Base-by-base conservation (phyloP, 37 sponge, comb jelly and placozoan genomes). In the Spongilla lacustris region DNA sequence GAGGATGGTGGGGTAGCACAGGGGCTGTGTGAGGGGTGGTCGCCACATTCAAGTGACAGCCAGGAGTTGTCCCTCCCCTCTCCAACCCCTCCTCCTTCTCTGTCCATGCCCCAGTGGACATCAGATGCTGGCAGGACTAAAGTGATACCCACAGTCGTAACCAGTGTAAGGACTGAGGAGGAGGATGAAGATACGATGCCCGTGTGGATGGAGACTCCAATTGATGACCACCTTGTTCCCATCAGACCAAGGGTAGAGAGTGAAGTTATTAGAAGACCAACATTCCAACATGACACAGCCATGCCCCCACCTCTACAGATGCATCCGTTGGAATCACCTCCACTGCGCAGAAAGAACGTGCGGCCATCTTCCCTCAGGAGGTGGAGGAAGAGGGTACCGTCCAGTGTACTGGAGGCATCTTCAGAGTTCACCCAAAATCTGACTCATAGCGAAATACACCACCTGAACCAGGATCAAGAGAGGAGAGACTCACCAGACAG, bases 401-500 rank as follows among this genome's bases (percentile, higher is more conserved):
- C 28, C 69, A 8, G 21, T 81, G 0, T 73, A 17, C 69, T 81
- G 9, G 87, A 86, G 19, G 74, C 77, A 35, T 81, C 91, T 12
- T 71, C 86, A 0, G 83, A 86, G 28, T 31, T 86, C 67, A 86
- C 91, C 28, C 67, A 30, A 66, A 33, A 79, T 31, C 67, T 91
- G 27, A 50, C 82, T 29, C 73, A 86, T 4, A 87, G 86, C 32
- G 83, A 75, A 14, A 49, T 90, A 25, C 27, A 67, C 17, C 67
- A 32, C 5, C 67, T 86, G 17, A 91, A 91, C 73, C 76, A 86
- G 69, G 82, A 48, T n/a, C n/a, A n/a, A 0, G 67, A 76, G 23
- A n/a, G 41, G n/a, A 0, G 33, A 0, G 37, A 31, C 32, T 88
- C 88, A 23, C 82, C 58, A 58, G 58, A 58, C 1, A 1, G 58